Conservation (phyloP, 2,113 vertebrate genomes). For the Notarius quadriscutis region DNA sequence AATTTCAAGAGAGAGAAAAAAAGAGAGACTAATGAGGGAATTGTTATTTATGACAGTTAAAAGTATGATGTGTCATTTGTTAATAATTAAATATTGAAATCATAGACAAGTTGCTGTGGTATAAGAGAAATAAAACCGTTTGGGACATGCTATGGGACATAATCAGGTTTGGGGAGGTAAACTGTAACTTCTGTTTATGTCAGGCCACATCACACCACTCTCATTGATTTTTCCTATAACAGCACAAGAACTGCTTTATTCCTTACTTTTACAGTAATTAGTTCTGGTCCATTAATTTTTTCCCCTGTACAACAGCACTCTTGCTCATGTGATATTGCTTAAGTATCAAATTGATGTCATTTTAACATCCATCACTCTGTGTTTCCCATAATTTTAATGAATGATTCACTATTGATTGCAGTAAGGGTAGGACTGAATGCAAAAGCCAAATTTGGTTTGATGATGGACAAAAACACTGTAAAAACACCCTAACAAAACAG, state of each 20-base stretch:
- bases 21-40: neutral
- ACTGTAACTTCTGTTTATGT: neutral
- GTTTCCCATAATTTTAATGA: conserved; percentile 19
- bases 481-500: conserved; percentile 65
- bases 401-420: conserved; percentile 2
- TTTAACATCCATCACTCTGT: neutral
- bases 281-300: neutral
- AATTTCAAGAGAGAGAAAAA: neutral
- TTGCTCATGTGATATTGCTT: neutral
- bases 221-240: neutral
- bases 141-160: neutral
- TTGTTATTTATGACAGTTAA: neutral
- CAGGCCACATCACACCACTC: neutral
- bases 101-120: neutral
- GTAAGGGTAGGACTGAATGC: conserved; percentile 20
- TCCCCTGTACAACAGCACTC: neutral
- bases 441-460: conserved; percentile 51
- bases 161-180: neutral
- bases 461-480: conserved; percentile 64
- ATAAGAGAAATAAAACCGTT: neutral
- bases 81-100: neutral
- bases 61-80: neutral
- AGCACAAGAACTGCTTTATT: neutral
- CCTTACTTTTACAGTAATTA: neutral
- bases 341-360: neutral